These are phyloP conservation scores for Haliaeetus leucogaster DNA, from an alignment of 2,113 vertebrate species.

Conservation along the genomic window DNA sequence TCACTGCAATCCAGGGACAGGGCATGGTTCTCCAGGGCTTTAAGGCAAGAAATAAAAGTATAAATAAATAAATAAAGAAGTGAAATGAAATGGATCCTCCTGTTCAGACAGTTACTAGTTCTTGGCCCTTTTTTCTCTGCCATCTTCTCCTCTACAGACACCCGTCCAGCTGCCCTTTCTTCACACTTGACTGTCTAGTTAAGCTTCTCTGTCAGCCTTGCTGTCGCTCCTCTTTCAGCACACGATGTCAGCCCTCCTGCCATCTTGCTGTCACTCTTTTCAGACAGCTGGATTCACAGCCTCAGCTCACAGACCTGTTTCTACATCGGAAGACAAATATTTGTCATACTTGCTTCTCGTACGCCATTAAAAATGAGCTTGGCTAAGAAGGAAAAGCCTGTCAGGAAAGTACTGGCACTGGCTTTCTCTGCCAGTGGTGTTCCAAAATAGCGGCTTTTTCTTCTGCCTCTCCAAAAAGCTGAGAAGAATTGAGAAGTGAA, in stretches of 20 bases:
- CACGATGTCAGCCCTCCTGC: background rate
- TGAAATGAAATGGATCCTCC: background rate
- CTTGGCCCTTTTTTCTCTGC: background rate
- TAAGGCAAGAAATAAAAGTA: background rate
- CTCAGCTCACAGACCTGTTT: background rate
- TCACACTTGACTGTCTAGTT: background rate
- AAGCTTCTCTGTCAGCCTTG: constrained; percentile 13
- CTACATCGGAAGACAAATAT: background rate
- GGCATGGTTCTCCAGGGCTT: background rate
- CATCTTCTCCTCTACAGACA: background rate
- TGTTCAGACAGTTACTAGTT: background rate
- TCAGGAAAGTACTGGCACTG: background rate
- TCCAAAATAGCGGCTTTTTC: background rate
- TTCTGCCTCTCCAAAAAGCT: background rate
- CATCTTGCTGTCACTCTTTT: background rate
- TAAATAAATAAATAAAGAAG: background rate
- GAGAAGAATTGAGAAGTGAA: background rate
- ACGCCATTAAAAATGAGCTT: background rate
- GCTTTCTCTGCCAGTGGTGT: background rate
- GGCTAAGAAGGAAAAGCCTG: background rate
- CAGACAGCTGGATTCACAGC: background rate
- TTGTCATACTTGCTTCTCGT: background rate
- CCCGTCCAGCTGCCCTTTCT: background rate
- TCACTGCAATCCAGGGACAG: background rate
- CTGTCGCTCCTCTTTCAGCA: constrained; percentile 6